Base-by-base conservation (phyloP, 2,113 vertebrate genomes). In the Noctilio leporinus region DNA sequence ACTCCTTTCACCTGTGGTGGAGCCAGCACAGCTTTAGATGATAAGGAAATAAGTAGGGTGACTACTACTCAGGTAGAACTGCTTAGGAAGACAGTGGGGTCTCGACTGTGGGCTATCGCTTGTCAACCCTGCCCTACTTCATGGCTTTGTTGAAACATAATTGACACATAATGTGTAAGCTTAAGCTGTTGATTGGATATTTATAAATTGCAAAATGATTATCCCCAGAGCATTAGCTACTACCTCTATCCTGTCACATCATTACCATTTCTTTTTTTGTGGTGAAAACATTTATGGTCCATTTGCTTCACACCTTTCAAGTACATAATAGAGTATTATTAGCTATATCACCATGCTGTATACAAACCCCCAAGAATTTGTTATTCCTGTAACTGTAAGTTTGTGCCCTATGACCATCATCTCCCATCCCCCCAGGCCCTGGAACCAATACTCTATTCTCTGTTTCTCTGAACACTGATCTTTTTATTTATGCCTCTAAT, bases 1-100 rank as follows among this genome's bases (percentile, higher is more conserved):
- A 19, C 8, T 43, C 15, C 10, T 7, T 5, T 59, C 19, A 3
- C 6, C 72, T 28, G 2, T 3, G 3, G n/a, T 5, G 20, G 35
- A 4, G 49, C n/a, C n/a, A n/a, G n/a, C 9, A 7, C 2, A 12
- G 49, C 40, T 40, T 9, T 3, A 38, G 72, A 22, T 26, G 5
- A 24, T 7, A 11, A 3, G 35, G 5, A n/a, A 57, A 33, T 43
- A 73, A 15, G 19, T 0, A 1, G 53, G 40, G 1, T 30, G 65
- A 26, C 51, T 5, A 24, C 57, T 33, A 43, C 35, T 69, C 26
- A 14, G 38, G 28, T 5, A 33, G 20, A 69, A 10, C 10, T 38
- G 15, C n/a, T 72, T 12, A 9, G 22, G 26, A 16, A 12, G 4
- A 45, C 35, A 35, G 28, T 4, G 10, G 28, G 57, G 67, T 59